Percentiles rank a stretch among this genome's conserved stretches.
Conservation (phyloP, 2,113 vertebrate genomes). For the Amphiprion ocellaris region DNA sequence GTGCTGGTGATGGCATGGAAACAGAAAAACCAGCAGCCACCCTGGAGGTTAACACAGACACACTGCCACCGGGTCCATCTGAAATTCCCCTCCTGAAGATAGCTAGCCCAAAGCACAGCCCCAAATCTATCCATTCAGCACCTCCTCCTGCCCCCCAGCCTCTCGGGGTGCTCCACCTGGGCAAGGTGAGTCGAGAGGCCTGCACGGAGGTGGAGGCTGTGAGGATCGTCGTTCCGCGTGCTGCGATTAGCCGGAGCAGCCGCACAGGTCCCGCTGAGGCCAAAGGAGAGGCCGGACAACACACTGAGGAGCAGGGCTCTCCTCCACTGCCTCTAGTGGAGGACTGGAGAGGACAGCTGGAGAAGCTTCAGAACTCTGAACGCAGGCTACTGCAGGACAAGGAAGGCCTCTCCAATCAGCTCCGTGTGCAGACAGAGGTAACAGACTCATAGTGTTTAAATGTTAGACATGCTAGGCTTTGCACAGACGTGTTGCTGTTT, state of each 20-base stretch:
- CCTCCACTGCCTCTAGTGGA: constrained; percentile 84
- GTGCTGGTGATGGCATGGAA: constrained; percentile 98
- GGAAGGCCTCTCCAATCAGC: constrained; percentile 95
- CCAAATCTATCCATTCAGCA: constrained; percentile 73
- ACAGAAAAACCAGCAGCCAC: constrained; percentile 84
- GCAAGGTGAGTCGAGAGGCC: constrained; percentile 88
- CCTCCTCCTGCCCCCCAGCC: constrained; percentile 70
- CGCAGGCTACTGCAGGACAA: constrained; percentile 94
- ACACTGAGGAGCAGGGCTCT: constrained; percentile 78
- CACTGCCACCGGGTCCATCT: constrained; percentile 22
- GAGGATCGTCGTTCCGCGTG: constrained; percentile 92
- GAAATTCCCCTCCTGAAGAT: constrained; percentile 63
- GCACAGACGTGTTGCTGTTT: neutral
- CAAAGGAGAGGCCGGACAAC: constrained; percentile 82
- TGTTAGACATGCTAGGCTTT: neutral
- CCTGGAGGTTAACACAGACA: constrained; percentile 79
- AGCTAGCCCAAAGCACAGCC: constrained; percentile 75
- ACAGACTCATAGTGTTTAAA: constrained; percentile 22
- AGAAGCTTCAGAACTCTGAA: constrained; percentile 94
- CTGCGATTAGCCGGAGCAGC: constrained; percentile 87
- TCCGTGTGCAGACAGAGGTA: constrained; percentile 96
- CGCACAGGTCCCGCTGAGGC: constrained; percentile 67
- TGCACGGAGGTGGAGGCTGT: constrained; percentile 93
- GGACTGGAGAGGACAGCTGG: constrained; percentile 87
- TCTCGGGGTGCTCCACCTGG: constrained; percentile 92